Percentiles rank a stretch among this genome's conserved stretches.
Evolutionary conservation across 1,140 invertebrate genomes (phyloP).

Genomic region (Maconellicoccus hirsutus): DNA sequence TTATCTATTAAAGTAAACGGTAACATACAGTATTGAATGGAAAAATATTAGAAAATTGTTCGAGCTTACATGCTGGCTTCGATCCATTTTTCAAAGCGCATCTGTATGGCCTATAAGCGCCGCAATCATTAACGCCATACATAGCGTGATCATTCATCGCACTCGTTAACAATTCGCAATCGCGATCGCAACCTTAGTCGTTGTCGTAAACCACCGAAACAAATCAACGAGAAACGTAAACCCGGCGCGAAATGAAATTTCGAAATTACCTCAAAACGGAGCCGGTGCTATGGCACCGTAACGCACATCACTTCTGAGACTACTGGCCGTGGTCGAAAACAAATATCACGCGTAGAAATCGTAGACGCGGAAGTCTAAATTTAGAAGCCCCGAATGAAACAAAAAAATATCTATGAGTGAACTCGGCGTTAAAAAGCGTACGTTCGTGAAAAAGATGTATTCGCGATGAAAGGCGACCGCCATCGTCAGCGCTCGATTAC

Average conservation of each 20-base stretch:
- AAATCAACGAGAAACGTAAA: no score
- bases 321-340: neutral
- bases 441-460: no score
- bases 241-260: no score
- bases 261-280: neutral
- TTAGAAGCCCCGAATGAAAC: slow-evolving; percentile 17
- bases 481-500: no score
- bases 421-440: no score
- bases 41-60: neutral
- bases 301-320: no score
- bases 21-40: no score
- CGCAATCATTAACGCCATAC: slow-evolving; percentile 67
- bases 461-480: no score
- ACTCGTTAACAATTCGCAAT: neutral
- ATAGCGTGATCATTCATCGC: slow-evolving; percentile 58
- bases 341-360: slow-evolving; percentile 7
- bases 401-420: no score
- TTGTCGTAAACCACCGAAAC: no score
- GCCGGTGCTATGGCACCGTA: neutral
- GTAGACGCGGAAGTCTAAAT: slow-evolving; percentile 19
- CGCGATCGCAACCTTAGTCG: no score
- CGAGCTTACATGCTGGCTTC: slow-evolving; percentile 63
- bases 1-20: no score
- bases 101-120: slow-evolving; percentile 64
- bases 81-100: slow-evolving; percentile 66